These are phyloP conservation scores for Platyscapa corneri DNA, from an alignment of 1,140 invertebrate genomes.

Conservation along the genomic window DNA sequence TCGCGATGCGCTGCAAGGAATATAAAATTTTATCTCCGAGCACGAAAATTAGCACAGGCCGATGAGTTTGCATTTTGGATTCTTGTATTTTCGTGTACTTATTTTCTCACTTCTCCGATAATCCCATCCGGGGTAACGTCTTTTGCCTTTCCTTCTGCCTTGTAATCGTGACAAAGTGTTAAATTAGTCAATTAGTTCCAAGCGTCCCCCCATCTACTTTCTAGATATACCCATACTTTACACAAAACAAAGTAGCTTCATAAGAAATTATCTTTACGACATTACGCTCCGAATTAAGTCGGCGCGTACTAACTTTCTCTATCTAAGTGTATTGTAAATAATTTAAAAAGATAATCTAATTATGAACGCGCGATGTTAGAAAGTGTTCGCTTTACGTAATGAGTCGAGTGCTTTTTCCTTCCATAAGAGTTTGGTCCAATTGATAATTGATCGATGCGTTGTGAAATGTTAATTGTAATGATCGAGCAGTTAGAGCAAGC, in stretches of 20 bases:
- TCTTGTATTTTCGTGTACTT: not conserved
- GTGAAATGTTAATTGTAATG: not conserved
- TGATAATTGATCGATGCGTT: not conserved
- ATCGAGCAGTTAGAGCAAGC: not conserved
- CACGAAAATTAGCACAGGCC: not conserved
- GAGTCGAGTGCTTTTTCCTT: not conserved
- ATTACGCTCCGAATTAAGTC: not conserved
- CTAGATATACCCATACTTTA: not conserved
- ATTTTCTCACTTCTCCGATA: not conserved
- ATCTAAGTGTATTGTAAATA: not conserved
- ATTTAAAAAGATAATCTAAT: not conserved
- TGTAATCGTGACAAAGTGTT: too few species aligned
- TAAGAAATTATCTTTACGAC: not conserved
- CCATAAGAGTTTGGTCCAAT: not conserved
- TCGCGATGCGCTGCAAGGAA: not conserved
- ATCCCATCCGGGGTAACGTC: not conserved
- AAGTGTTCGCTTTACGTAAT: not conserved
- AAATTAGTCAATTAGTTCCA: too few species aligned
- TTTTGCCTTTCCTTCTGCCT: too few species aligned
- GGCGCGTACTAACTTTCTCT: not conserved
- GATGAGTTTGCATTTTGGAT: not conserved
- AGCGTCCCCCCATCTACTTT: not conserved
- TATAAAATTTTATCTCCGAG: not conserved
- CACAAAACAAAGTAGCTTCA: too few species aligned
- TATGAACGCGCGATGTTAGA: not conserved